Evolutionary conservation across 2,888 invertebrate species (phyloP), one percentile per base, ranked within the genome.

Genomic region (Cheilosia grossa): DNA sequence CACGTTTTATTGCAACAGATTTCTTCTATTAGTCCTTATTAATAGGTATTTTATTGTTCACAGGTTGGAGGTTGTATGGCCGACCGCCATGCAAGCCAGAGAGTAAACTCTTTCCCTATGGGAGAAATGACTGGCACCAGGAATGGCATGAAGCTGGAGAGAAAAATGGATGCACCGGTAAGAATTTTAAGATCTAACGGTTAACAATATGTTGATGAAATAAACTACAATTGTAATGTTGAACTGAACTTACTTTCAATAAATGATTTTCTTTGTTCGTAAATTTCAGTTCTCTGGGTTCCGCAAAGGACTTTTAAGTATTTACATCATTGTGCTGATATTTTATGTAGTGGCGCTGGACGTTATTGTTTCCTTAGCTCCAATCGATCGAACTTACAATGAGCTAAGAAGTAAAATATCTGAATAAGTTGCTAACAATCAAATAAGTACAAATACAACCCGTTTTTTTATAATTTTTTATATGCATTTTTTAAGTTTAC

Each of bases 41-140:
- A 73, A 75, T 42, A 91, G 91, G 89, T 92, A 73, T 91, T 90
- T 88, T 91, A 90, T 87, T 91, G 91, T 89, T 92, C 93, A 81
- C 93, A 97, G 97, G 93, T 97, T 89, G 94, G 95, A 72, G 95
- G 95, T 81, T 97, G 96, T 90, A 93, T 95, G 24, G 95, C 96
- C 15, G 97, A 97, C 89, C 94, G 95, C 64, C 94, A 95, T 78
- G 94, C 94, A 88, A 94, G 94, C 85, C 95, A 95, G 67, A 94
- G 96, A 80, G 94, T 96, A 37, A 96, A 96, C 89, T 94, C 96
- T 6, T 96, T 97, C 93, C 97, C 97, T 33, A 96, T 97, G 96
- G 96, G 96, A 90, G 97, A 97, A 90, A 93, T 95, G 90, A 94
- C 95, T 15, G 94, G 94, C 54, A 92, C 93, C 86, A 91, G 94